Evolutionary conservation across 2,797 vertebrate species (phyloP), one percentile per base, ranked within the genome.

Genomic region (Scolopax rusticola): DNA sequence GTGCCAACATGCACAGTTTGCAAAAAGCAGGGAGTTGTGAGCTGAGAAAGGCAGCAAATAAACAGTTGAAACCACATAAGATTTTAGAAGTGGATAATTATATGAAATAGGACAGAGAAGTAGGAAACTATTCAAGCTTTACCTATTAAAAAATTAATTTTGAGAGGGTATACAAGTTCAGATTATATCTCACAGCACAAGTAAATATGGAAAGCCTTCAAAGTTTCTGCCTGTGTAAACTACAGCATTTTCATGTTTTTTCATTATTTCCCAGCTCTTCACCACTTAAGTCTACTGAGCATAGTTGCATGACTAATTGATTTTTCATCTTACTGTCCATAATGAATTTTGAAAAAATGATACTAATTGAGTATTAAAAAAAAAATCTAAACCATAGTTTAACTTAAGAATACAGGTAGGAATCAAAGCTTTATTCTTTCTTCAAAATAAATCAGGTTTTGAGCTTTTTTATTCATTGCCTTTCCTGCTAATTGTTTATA

Each of bases 401-500:
- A 47, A 47, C 11, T 36, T 61, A 45, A 36, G n/a, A 19, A 5
- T 67, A 16, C 9, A 27, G 27, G 3, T 45, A 79, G 47, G 32
- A 56, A 70, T 47, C 59, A 70, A 84, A 92, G 63, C 18, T 51
- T 78, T 45, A 12, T 65, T 70, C 45, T 76, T 76, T 30, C 20
- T 70, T 82, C 45, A 76, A 70, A 77, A 13, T 9, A 33, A 59
- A 15, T 40, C 45, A 47, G 1, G 8, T 75, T 76, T 86, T 88
- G 61, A 78, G 17, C 51, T 75, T 84, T 68, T 4, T 8, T 36
- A 47, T 80, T 91, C 30, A 25, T 43, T 30, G 59, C 5, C 11
- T 38, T 83, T 67, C 63, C 11, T 71, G 33, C 45, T 79, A 71
- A 84, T 92, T 70, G 48, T 93, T 96, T 92, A 57, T 78, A 69